Percentiles rank a stretch among this genome's conserved stretches.
Evolutionary conservation across 2,113 vertebrate species (phyloP).

Genomic region (Lipophrys pholis): DNA sequence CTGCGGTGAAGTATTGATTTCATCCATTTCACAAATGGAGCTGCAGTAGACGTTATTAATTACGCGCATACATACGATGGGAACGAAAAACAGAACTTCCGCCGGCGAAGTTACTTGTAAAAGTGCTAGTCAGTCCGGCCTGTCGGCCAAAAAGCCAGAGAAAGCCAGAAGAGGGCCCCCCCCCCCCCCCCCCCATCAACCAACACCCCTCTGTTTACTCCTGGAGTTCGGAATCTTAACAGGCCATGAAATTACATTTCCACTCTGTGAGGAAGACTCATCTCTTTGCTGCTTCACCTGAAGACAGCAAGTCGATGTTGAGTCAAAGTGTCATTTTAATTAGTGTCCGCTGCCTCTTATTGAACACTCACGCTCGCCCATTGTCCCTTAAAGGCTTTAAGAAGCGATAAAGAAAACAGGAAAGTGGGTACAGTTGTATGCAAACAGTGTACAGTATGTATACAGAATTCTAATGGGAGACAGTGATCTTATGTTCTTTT

Average conservation of each 20-base stretch:
- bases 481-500: too few species aligned
- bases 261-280: slow-evolving; percentile 61
- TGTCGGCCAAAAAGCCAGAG: slow-evolving; percentile 42
- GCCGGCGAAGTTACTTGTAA: slow-evolving; percentile 38
- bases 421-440: too few species aligned
- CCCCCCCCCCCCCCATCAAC: slow-evolving; percentile 19
- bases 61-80: too few species aligned
- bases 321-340: slow-evolving; percentile 75
- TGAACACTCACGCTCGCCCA: slow-evolving; percentile 28
- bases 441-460: too few species aligned
- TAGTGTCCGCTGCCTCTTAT: slow-evolving; percentile 51
- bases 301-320: slow-evolving; percentile 64
- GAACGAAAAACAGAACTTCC: too few species aligned
- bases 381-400: background rate
- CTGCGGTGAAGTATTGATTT: too few species aligned
- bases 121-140: slow-evolving; percentile 50
- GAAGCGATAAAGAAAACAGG: background rate
- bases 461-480: too few species aligned
- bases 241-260: slow-evolving; percentile 82
- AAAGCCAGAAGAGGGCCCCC: slow-evolving; percentile 21
- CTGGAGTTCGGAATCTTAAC: slow-evolving; percentile 70
- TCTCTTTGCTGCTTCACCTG: slow-evolving; percentile 57
- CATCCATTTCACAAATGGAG: too few species aligned
- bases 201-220: slow-evolving; percentile 66
- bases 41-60: too few species aligned